Evolutionary conservation across 2,797 vertebrate species (phyloP), one percentile per base, ranked within the genome.

Genomic region (Pipistrellus kuhlii): DNA sequence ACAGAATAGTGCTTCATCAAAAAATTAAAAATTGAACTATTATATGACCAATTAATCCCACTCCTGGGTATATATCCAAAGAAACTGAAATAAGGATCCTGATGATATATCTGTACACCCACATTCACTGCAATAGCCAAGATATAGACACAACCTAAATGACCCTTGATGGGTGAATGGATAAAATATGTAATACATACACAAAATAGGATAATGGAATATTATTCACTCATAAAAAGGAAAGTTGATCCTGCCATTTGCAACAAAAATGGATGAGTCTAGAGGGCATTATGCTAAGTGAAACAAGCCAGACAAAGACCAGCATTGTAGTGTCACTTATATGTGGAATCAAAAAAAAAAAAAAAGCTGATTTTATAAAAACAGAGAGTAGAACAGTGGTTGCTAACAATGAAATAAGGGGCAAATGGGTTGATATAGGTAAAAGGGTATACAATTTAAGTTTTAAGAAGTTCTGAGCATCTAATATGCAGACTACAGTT

Each of bases 1-100:
- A 73, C 6, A 80, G 12, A 38, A 57, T 9, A 41, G 35, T 55
- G 2, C 15, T 51, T 80, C 21, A 38, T 48, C 38, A 48, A 93
- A 92, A 78, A 80, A 38, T 38, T 71, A 72, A 86, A 94, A 82
- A 68, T 23, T 41, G 21, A 85, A 68, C 46, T 57, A 86, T 6
- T 51, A 38, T 81, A 81, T 46, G 20, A 57, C 35, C 41, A 6
- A 85, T 23, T 2, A 18, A 41, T 68, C 6, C 18, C 32, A 75
- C 3, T 81, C 62, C 25, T 51, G 48, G 35, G 20, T 86, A 57
- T 81, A 75, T 68, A 75, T 41, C 14, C 6, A 25, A 94, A 75
- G 76, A 25, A 91, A 75, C 20, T 59, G 27, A 75, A 73, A 86
- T 94, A 77, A 91, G 57, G 41, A 75, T 82, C 68, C 38, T 1